Percentiles rank a stretch among this genome's conserved stretches.
Evolutionary conservation across 2,113 vertebrate genomes (phyloP).

Genomic region (Ranitomeya variabilis): DNA sequence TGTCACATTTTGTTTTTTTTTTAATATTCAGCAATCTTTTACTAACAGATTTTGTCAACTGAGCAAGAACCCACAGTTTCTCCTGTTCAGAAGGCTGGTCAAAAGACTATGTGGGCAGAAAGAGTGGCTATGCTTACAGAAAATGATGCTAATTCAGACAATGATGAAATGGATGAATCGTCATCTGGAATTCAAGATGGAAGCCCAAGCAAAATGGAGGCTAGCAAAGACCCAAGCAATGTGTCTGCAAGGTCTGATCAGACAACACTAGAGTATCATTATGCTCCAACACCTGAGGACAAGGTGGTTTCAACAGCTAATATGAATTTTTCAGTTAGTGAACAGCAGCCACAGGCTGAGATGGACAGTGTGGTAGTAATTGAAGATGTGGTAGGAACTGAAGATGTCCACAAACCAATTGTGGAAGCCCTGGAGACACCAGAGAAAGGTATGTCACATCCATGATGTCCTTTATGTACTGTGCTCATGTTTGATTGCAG

Average conservation of each 20-base stretch:
- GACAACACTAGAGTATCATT: slow-evolving; percentile 81
- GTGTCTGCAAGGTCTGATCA: slow-evolving; percentile 76
- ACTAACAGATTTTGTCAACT: slow-evolving; percentile 61
- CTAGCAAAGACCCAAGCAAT: slow-evolving; percentile 71
- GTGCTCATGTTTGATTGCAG: not conserved
- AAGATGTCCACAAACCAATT: no score
- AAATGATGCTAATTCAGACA: slow-evolving; percentile 41
- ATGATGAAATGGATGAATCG: slow-evolving; percentile 58
- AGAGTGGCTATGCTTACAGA: slow-evolving; percentile 54
- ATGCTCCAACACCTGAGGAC: slow-evolving; percentile 75
- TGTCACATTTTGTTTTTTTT: no score
- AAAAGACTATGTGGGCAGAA: slow-evolving; percentile 63
- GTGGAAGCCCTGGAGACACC: slow-evolving; percentile 18
- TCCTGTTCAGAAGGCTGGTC: slow-evolving; percentile 59
- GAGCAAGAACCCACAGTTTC: slow-evolving; percentile 57
- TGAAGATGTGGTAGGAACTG: no score
- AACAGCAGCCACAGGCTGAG: slow-evolving; percentile 24
- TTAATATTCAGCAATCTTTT: not conserved
- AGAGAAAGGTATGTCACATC: slow-evolving; percentile 31
- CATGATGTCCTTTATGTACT: not conserved
- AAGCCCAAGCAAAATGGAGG: slow-evolving; percentile 64
- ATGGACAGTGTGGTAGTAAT: not conserved
- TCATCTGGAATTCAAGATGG: slow-evolving; percentile 58
- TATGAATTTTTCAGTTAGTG: slow-evolving; percentile 54
- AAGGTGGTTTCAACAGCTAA: slow-evolving; percentile 67